Evolutionary conservation across 2,797 vertebrate genomes (phyloP).

Genomic region (Anabas testudineus): DNA sequence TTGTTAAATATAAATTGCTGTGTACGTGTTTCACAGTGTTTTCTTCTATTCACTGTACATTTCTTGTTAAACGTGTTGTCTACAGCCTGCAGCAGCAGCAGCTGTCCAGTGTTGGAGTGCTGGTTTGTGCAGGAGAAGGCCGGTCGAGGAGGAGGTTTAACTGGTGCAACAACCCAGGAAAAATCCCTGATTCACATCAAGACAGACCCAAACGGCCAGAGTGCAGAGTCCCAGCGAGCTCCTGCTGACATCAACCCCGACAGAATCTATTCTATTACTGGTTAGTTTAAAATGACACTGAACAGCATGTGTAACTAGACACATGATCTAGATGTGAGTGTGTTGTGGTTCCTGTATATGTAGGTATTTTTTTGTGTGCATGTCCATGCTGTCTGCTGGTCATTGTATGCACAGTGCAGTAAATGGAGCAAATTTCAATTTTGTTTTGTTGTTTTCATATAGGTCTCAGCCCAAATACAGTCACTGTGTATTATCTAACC

Average conservation of each 20-base stretch:
- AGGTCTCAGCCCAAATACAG: no score
- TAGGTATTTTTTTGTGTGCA: not conserved
- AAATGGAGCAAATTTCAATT: no score
- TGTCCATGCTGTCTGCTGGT: no score
- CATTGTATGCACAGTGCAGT: no score
- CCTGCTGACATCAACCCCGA: slow-evolving; percentile 64
- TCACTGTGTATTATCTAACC: no score
- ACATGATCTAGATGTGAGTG: not conserved
- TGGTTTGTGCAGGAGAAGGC: slow-evolving; percentile 80
- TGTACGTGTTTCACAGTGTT: not conserved
- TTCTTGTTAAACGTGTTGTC: not conserved
- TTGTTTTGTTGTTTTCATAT: no score
- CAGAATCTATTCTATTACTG: slow-evolving; percentile 76
- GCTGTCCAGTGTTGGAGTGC: slow-evolving; percentile 85
- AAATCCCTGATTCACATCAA: slow-evolving; percentile 77
- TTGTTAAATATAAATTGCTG: no score
- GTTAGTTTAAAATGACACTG: slow-evolving; percentile 59
- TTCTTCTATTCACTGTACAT: not conserved
- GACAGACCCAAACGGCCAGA: slow-evolving; percentile 16
- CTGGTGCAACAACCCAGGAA: slow-evolving; percentile 74
- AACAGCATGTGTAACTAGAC: not conserved
- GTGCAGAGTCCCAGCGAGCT: not conserved
- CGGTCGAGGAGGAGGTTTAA: slow-evolving; percentile 71
- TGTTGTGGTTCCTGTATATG: not conserved
- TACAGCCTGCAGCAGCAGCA: slow-evolving; percentile 53